A percentile compares a stretch with the other conserved stretches of the same genome.
These are phyloP conservation scores for Microctonus hyperodae DNA, from an alignment of 2,888 invertebrate genomes.

Conservation along the genomic window DNA sequence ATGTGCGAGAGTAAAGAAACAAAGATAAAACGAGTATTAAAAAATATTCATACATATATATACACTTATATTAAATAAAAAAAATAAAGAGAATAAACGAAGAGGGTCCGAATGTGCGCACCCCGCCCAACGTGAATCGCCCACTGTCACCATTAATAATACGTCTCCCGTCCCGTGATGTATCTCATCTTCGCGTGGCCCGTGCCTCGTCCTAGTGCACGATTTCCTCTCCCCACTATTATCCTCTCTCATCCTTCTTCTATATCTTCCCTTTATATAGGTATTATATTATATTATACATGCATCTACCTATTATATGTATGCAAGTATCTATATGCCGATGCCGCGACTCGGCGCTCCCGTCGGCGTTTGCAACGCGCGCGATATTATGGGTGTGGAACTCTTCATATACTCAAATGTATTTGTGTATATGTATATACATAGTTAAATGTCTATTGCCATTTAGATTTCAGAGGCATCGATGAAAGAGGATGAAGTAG, in stretches of 20 bases:
- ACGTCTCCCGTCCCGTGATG: slow-evolving; percentile 63
- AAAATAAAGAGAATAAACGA: slow-evolving; percentile 38
- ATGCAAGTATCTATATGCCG: slow-evolving; percentile 29
- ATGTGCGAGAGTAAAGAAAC: slow-evolving; percentile 20
- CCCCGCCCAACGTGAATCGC: slow-evolving; percentile 63
- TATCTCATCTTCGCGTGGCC: slow-evolving; percentile 58
- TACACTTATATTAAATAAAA: slow-evolving; percentile 21
- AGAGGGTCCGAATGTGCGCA: slow-evolving; percentile 44
- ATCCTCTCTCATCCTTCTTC: slow-evolving; percentile 18
- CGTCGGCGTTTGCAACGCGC: slow-evolving; percentile 23
- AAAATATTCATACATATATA: slow-evolving; percentile 7
- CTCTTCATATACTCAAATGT: not conserved
- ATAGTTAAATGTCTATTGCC: not conserved
- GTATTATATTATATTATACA: too few species aligned
- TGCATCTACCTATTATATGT: slow-evolving; percentile 30
- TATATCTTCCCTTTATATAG: slow-evolving; percentile 24
- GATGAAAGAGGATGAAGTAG: not conserved
- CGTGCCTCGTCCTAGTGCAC: slow-evolving; percentile 40
- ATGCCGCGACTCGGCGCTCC: slow-evolving; percentile 45
- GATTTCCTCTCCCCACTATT: slow-evolving; percentile 31
- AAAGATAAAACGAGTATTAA: not conserved
- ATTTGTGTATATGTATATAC: too few species aligned
- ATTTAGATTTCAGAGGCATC: not conserved
- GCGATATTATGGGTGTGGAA: slow-evolving; percentile 4
- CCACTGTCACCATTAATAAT: slow-evolving; percentile 64